These are phyloP conservation scores for Drosophila hydei DNA, from an alignment of 1,140 invertebrate genomes.

Conservation along the genomic window DNA sequence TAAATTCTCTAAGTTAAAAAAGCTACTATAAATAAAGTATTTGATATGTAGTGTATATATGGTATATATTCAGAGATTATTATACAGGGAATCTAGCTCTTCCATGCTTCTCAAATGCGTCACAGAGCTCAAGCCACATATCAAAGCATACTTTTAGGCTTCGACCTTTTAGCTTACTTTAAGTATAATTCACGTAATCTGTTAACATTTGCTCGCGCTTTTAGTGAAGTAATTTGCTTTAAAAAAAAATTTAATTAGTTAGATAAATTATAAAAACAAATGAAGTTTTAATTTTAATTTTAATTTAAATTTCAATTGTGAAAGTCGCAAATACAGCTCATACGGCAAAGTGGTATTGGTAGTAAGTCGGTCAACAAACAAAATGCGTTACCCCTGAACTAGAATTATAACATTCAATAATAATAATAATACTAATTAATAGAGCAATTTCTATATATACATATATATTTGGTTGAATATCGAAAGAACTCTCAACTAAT, in stretches of 20 bases:
- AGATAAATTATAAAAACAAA: not conserved
- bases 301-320: not conserved
- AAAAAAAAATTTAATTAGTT: not conserved
- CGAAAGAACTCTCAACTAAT: slow-evolving; percentile 54
- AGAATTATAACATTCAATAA: not conserved
- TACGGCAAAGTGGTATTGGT: slow-evolving; percentile 51
- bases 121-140: not conserved
- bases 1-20: too few relatives aligned
- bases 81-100: not conserved
- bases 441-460: not conserved
- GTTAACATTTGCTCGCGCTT: not conserved
- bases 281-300: not conserved
- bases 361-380: slow-evolving; percentile 34
- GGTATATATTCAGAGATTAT: too few relatives aligned
- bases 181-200: slow-evolving; percentile 3
- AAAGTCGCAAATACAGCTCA: slow-evolving; percentile 13
- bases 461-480: not conserved
- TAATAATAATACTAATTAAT: slow-evolving; percentile 6
- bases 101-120: not conserved
- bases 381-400: slow-evolving; percentile 5
- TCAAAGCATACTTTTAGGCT: slow-evolving; percentile 60
- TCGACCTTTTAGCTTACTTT: not conserved
- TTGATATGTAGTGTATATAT: too few relatives aligned
- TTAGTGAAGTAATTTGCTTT: not conserved
- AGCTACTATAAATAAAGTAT: too few relatives aligned